phyloP scores from a whole-genome alignment of 2,797 vertebrate species.

The Saxicola maurus region DNA sequence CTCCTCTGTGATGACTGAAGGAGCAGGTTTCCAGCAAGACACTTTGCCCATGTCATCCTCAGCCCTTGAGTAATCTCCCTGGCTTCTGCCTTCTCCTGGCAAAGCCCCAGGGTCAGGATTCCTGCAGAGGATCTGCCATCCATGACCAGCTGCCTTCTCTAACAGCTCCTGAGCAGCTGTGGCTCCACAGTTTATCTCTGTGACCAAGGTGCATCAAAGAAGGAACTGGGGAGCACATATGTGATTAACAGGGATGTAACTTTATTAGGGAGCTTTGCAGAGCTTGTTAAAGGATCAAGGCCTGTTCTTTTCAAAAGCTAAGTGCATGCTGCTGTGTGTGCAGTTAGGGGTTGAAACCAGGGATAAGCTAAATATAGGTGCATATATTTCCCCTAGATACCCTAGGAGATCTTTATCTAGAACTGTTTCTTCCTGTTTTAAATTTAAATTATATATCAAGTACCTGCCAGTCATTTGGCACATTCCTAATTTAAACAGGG shows the following conservation, averaged over 20 bases:
- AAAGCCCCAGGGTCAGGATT: constrained; percentile 19
- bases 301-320: constrained; percentile 26
- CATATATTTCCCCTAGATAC: constrained; percentile 56
- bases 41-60: not conserved
- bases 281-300: constrained; percentile 31
- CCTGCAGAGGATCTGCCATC: not conserved
- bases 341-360: constrained; percentile 30
- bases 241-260: not conserved
- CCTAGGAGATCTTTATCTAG: constrained; percentile 53
- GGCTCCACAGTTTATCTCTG: not conserved
- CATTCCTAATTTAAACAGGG: constrained; percentile 65
- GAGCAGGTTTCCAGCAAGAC: not conserved
- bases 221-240: not conserved
- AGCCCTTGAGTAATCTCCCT: not conserved
- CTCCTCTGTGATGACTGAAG: not conserved
- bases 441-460: constrained; percentile 65
- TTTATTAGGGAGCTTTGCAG: constrained; percentile 6
- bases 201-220: not conserved
- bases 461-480: constrained; percentile 58
- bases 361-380: constrained; percentile 58
- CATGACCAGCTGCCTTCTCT: not conserved
- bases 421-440: constrained; percentile 61
- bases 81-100: not conserved
- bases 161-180: not conserved
- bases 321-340: constrained; percentile 14